Evolutionary conservation across 2,888 invertebrate species (phyloP).

Genomic region (Nemotelus pantherinus): DNA sequence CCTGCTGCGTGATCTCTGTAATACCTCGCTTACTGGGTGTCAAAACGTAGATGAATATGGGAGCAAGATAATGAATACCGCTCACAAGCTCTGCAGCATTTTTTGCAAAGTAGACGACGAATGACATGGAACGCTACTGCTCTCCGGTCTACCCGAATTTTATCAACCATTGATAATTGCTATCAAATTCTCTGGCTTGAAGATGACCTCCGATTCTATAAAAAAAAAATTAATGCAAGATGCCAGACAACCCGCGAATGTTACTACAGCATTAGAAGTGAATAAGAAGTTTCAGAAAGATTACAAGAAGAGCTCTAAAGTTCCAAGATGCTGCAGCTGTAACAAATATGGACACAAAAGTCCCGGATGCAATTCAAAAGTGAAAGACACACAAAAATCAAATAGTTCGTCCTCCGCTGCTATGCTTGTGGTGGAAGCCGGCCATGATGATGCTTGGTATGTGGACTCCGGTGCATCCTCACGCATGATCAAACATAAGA

Average conservation of each 20-base stretch:
- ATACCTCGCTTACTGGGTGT: slow-evolving; percentile 49
- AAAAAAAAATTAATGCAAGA: slow-evolving; percentile 50
- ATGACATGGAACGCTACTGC: slow-evolving; percentile 48
- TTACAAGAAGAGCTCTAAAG: neutral
- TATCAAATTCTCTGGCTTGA: slow-evolving; percentile 48
- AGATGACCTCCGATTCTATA: slow-evolving; percentile 45
- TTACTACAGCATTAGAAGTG: neutral
- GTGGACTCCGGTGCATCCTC: neutral
- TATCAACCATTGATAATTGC: slow-evolving; percentile 47
- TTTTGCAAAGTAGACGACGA: slow-evolving; percentile 51
- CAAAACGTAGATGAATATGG: slow-evolving; percentile 51
- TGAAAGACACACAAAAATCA: too few relatives aligned
- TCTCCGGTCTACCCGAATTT: slow-evolving; percentile 48
- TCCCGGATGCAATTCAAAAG: neutral
- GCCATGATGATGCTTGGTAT: neutral
- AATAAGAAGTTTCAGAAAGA: neutral
- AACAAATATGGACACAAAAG: neutral
- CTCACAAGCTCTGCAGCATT: slow-evolving; percentile 48
- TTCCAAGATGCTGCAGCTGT: neutral
- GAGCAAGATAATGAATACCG: slow-evolving; percentile 51
- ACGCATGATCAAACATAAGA: too few relatives aligned
- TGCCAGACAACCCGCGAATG: neutral
- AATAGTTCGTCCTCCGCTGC: too few relatives aligned
- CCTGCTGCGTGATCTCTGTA: slow-evolving; percentile 49
- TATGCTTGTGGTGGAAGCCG: too few relatives aligned